Percentiles rank a stretch among this genome's conserved stretches.
Evolutionary conservation across 2,888 invertebrate genomes (phyloP).

Genomic region (Cabera pusaria): DNA sequence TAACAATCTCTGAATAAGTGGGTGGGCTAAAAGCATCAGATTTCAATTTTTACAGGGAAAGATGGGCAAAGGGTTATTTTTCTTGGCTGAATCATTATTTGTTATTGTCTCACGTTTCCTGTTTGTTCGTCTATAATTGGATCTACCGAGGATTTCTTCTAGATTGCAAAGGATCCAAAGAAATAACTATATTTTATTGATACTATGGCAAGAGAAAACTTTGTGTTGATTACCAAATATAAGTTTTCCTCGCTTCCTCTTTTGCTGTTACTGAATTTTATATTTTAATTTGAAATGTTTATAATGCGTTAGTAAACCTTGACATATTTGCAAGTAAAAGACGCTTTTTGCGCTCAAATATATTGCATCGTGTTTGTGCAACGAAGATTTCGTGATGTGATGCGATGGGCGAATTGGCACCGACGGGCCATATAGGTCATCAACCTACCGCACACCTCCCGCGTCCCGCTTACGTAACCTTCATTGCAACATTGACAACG

Average conservation of each 20-base stretch:
- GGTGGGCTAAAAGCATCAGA: conserved; percentile 43
- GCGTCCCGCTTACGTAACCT: conserved; percentile 64
- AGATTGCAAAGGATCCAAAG: conserved; percentile 5
- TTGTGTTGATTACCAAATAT: not conserved
- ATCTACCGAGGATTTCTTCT: conserved; percentile 7
- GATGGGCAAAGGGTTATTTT: too few relatives aligned
- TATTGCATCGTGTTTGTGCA: conserved; percentile 62
- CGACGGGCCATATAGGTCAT: conserved; percentile 73
- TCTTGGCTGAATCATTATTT: conserved; percentile 35
- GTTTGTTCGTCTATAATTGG: conserved; percentile 45
- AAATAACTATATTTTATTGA: conserved; percentile 7
- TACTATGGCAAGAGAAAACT: conserved; percentile 1
- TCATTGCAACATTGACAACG: conserved; percentile 63
- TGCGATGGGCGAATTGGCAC: conserved; percentile 79
- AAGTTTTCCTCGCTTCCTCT: too few relatives aligned
- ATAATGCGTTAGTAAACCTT: conserved; percentile 38
- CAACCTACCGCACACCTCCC: conserved; percentile 58
- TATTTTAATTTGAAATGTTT: too few relatives aligned
- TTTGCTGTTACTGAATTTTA: too few relatives aligned
- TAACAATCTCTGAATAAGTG: conserved; percentile 45
- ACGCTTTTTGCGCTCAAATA: conserved; percentile 46
- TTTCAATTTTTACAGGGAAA: too few relatives aligned
- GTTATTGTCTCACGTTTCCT: conserved; percentile 48
- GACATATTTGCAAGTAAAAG: conserved; percentile 49
- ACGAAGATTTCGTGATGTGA: conserved; percentile 72